Base-by-base conservation (phyloP, 2,888 invertebrate genomes). In the Yponomeuta sedellus region DNA sequence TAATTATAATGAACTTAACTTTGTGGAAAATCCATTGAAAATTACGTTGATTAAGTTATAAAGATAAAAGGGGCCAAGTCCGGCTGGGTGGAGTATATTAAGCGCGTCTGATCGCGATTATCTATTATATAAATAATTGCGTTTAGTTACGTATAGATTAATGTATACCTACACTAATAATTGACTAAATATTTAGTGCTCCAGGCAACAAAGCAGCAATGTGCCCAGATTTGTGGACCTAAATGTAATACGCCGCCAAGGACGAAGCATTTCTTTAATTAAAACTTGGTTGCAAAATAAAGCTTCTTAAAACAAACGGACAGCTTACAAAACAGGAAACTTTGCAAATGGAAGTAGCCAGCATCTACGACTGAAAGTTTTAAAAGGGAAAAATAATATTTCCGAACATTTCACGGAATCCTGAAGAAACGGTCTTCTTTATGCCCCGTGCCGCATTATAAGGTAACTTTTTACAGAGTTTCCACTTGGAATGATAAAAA, bases 251-350 rank as follows among this genome's bases (percentile, higher is more conserved):
- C 34, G 34, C 34, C 58, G 22, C 22, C 10, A 58, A 5, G 22
- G 5, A 19, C 20, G 20, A 22, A 22, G 34, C 10, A 8, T 10
- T 62, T 39, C 25, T 19, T 62, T 62, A 28, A 62, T 62, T 62
- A 62, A 39, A 61, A 28, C 12, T 28, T 62, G 34, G 34, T 5
- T 34, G 34, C 34, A 34, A 34, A 34, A 34, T 34, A 5, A 34
- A 34, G 34, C 34, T 34, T 34, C 34, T 8, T 34, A 34, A 34
- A 34, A 62, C 62, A 62, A 62, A 62, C 34, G n/a, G 12, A 62
- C 10, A 59, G 19, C 25, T 34, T 59, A 59, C 59, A 20, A 59
- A 59, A 59, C 25, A 3, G 25, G 22, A 22, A 59, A 59, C 20
- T 59, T 20, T 19, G 59, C 20, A 25, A 59, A 22, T 20, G 19